These are phyloP conservation scores for Vulpes vulpes DNA, from an alignment of 2,113 vertebrate genomes.

Conservation along the genomic window DNA sequence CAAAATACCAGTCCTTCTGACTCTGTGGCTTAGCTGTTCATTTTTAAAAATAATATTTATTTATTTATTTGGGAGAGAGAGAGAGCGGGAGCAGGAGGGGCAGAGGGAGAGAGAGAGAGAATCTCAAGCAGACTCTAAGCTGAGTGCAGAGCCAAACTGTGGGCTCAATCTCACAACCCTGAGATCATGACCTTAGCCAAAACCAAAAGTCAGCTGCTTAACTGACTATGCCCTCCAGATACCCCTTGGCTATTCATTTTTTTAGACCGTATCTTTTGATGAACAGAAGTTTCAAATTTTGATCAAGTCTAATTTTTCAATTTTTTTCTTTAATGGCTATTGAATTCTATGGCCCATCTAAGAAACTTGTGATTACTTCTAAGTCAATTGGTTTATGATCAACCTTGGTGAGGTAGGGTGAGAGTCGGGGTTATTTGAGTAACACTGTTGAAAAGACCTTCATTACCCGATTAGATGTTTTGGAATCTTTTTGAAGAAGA, in stretches of 20 bases:
- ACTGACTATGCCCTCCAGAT: neutral
- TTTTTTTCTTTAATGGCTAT: constrained; percentile 17
- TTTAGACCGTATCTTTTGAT: neutral
- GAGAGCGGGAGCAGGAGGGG: neutral
- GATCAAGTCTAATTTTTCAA: neutral
- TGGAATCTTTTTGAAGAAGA: neutral
- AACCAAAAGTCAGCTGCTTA: neutral
- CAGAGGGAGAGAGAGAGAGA: neutral
- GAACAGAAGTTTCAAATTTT: constrained; percentile 18
- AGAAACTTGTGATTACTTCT: neutral
- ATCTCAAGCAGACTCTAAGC: neutral
- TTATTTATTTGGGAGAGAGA: neutral
- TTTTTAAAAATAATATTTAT: neutral
- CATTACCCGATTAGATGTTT: neutral
- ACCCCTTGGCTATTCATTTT: neutral
- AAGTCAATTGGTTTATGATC: neutral
- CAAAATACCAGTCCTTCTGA: neutral
- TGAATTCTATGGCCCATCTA: neutral
- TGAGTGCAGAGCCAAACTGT: neutral
- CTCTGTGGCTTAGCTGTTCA: neutral
- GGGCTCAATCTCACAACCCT: neutral
- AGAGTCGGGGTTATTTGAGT: neutral
- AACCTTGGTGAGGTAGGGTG: neutral
- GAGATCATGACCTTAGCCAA: neutral
- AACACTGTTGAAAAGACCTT: neutral